Evolutionary conservation across 1,140 invertebrate species (phyloP).

Genomic region (Chelonus insularis): DNA sequence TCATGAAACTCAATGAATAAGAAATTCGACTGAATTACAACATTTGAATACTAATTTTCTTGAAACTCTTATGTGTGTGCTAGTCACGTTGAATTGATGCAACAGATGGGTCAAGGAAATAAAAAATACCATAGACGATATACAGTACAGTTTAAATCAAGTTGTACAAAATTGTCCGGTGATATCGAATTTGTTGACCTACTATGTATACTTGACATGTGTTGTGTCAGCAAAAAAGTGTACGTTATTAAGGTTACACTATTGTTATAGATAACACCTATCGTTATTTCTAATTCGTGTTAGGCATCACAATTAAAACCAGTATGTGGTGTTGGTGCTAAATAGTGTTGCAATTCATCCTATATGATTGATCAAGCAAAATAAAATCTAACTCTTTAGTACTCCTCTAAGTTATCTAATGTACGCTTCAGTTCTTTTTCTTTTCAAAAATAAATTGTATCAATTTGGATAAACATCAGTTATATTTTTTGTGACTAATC

Average conservation of each 20-base stretch:
- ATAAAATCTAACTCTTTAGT: no score
- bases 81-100: slow-evolving; percentile 7
- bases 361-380: no score
- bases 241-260: neutral
- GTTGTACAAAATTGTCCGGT: neutral
- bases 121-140: neutral
- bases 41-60: neutral
- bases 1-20: slow-evolving; percentile 1
- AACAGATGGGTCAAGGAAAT: slow-evolving; percentile 5
- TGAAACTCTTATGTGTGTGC: neutral
- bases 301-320: no score
- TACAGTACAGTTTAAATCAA: neutral
- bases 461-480: no score
- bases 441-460: no score
- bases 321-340: no score
- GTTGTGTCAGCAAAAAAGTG: neutral
- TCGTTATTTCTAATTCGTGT: neutral
- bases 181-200: neutral
- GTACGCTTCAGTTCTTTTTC: no score
- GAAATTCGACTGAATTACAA: neutral
- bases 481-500: no score
- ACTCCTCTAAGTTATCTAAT: no score
- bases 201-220: neutral
- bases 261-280: neutral
- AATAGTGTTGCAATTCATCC: neutral